phyloP scores from a whole-genome alignment of 1,140 invertebrate genomes.

The Cyclargus thomasi region DNA sequence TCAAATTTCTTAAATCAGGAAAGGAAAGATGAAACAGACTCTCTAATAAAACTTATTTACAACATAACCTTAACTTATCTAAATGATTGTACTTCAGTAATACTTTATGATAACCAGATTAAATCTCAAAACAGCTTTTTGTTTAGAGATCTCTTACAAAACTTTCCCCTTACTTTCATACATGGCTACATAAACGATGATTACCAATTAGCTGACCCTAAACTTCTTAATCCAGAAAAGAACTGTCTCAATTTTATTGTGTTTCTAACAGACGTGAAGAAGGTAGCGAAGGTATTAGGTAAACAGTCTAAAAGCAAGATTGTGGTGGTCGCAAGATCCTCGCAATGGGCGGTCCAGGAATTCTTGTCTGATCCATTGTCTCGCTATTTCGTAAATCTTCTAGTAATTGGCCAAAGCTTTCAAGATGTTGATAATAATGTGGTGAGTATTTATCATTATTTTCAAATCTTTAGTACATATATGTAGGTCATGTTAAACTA shows the following conservation, averaged over 20 bases:
- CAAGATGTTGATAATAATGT: slow-evolving; percentile 57
- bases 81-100: slow-evolving; percentile 76
- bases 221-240: slow-evolving; percentile 48
- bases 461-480: too few relatives aligned
- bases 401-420: slow-evolving; percentile 78
- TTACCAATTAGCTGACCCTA: slow-evolving; percentile 47
- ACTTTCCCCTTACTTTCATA: slow-evolving; percentile 75
- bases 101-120: slow-evolving; percentile 78
- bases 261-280: slow-evolving; percentile 79
- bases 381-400: slow-evolving; percentile 79
- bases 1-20: slow-evolving; percentile 62
- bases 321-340: slow-evolving; percentile 78
- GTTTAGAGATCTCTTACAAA: slow-evolving; percentile 76
- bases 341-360: slow-evolving; percentile 82
- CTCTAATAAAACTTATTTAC: slow-evolving; percentile 75
- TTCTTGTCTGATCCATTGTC: slow-evolving; percentile 78
- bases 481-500: too few relatives aligned
- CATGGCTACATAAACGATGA: slow-evolving; percentile 76
- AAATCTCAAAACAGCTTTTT: slow-evolving; percentile 74
- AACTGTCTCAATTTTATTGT: slow-evolving; percentile 79
- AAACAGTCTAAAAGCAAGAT: slow-evolving; percentile 77
- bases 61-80: slow-evolving; percentile 77
- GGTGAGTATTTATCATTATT: slow-evolving; percentile 35
- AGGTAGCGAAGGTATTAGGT: slow-evolving; percentile 74
- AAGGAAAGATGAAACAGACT: slow-evolving; percentile 64